Evolutionary conservation across 2,888 invertebrate species (phyloP).

Genomic region (Bedellia somnulentella): DNA sequence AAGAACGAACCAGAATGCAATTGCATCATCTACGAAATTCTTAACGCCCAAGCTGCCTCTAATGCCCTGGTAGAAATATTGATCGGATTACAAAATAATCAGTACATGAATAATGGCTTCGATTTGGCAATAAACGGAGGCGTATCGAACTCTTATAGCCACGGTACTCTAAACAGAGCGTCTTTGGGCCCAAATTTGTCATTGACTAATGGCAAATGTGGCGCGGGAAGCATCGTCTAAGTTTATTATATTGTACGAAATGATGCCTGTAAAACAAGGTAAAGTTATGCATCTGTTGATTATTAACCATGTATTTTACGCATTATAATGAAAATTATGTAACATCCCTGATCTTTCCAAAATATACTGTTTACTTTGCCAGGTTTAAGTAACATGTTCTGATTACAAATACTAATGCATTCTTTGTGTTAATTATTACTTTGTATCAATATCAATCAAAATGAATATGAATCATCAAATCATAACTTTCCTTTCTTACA

Average conservation of each 20-base stretch:
- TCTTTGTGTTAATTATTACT: no score
- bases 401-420: no score
- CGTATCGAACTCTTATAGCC: slow-evolving; percentile 17
- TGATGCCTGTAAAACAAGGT: no score
- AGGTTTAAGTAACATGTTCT: no score
- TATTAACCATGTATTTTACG: no score
- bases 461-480: no score
- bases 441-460: no score
- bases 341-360: no score
- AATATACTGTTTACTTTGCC: no score
- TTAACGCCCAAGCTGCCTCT: slow-evolving; percentile 43
- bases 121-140: slow-evolving; percentile 22
- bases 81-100: slow-evolving; percentile 47
- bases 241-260: slow-evolving; percentile 3
- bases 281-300: no score
- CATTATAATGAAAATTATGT: no score
- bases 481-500: no score
- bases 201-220: slow-evolving; percentile 42
- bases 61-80: slow-evolving; percentile 48
- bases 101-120: slow-evolving; percentile 30
- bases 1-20: slow-evolving; percentile 48
- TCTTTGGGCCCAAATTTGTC: slow-evolving; percentile 31
- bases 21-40: slow-evolving; percentile 43
- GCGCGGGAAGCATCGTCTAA: slow-evolving; percentile 41
- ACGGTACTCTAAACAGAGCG: slow-evolving; percentile 29